Evolutionary conservation across 1,140 invertebrate species (phyloP).

Genomic region (Mamestra configurata): DNA sequence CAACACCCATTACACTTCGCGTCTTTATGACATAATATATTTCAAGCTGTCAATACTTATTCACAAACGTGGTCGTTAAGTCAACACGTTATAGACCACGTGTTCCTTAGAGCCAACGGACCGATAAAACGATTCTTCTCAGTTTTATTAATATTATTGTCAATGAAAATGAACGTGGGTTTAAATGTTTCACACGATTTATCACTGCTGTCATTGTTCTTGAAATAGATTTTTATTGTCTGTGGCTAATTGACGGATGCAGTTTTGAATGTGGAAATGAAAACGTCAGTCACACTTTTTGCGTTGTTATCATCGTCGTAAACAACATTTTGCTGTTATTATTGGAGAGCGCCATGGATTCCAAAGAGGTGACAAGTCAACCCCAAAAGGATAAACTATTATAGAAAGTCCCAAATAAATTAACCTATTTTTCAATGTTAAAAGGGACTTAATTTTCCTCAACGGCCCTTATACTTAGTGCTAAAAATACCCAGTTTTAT

Average conservation of each 20-base stretch:
- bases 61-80: conserved; percentile 8
- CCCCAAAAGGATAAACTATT: too few relatives aligned
- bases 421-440: background rate
- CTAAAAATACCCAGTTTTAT: background rate
- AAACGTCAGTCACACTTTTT: too few relatives aligned
- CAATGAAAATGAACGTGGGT: conserved; percentile 18
- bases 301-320: too few relatives aligned
- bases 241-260: conserved; percentile 1
- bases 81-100: background rate
- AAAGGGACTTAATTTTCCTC: background rate
- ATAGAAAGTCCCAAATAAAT: background rate
- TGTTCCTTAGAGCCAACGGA: background rate
- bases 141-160: background rate
- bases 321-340: too few relatives aligned
- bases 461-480: background rate
- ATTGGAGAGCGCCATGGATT: too few relatives aligned
- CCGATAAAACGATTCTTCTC: conserved; percentile 2
- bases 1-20: background rate
- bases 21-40: conserved; percentile 4
- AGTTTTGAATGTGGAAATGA: background rate
- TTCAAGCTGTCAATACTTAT: conserved; percentile 9
- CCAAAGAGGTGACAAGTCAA: too few relatives aligned
- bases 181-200: background rate
- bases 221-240: background rate
- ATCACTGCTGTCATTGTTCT: conserved; percentile 4